phyloP scores from a whole-genome alignment of 2,888 invertebrate species.

The Apamea monoglypha region DNA sequence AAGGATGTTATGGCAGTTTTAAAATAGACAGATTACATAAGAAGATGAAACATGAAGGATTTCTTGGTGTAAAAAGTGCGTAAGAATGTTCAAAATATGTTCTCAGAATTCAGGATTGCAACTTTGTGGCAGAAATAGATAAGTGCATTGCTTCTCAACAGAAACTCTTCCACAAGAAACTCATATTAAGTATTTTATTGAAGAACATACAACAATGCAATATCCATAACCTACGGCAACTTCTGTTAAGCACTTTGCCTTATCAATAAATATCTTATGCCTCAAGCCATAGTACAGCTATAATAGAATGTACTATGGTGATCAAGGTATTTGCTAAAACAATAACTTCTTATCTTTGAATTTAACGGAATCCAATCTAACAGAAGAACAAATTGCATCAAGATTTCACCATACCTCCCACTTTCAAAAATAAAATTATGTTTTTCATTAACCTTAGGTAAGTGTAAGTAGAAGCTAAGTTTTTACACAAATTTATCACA shows the following conservation, averaged over 20 bases:
- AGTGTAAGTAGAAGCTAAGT: constrained; percentile 8
- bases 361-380: not conserved
- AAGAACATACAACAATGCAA: constrained; percentile 4
- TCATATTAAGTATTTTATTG: not conserved
- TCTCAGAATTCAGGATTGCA: not conserved
- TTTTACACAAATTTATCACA: not conserved
- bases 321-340: not conserved
- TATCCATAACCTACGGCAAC: not conserved
- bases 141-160: not conserved
- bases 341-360: constrained; percentile 22
- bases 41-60: constrained; percentile 26
- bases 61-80: not conserved
- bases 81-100: not conserved
- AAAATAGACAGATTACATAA: constrained; percentile 28
- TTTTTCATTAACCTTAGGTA: constrained; percentile 4
- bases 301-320: not conserved
- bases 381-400: not conserved
- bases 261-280: constrained; percentile 13
- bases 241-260: not conserved
- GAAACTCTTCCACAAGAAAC: not conserved
- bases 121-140: not conserved
- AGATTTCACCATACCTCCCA: constrained; percentile 28
- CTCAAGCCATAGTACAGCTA: not conserved
- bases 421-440: not conserved
- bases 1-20: not conserved